These are phyloP conservation scores for Micromys minutus DNA, from an alignment of 2,113 vertebrate species.

Conservation along the genomic window DNA sequence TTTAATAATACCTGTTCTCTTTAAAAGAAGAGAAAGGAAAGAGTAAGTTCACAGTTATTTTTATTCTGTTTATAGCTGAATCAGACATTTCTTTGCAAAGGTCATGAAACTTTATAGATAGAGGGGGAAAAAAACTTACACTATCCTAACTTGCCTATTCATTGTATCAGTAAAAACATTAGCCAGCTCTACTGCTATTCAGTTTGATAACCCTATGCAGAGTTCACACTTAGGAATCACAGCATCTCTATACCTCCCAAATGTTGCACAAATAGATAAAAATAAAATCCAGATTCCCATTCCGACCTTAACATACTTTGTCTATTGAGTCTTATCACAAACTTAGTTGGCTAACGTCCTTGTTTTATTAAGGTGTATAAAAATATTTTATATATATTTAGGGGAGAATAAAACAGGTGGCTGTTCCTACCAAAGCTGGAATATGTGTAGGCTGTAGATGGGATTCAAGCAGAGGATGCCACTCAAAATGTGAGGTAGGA, in stretches of 20 bases:
- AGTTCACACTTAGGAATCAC: slow-evolving; percentile 20
- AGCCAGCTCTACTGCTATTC: not conserved
- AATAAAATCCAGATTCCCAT: slow-evolving; percentile 35
- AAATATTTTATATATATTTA: slow-evolving; percentile 37
- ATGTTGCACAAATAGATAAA: not conserved
- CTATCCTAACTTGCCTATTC: not conserved
- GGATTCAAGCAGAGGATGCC: slow-evolving; percentile 65
- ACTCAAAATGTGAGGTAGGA: slow-evolving; percentile 41
- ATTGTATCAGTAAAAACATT: slow-evolving; percentile 2
- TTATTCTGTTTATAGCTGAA: not conserved
- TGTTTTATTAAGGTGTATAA: slow-evolving; percentile 31
- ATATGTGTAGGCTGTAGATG: slow-evolving; percentile 53
- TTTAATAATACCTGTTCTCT: not conserved
- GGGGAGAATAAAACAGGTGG: slow-evolving; percentile 60
- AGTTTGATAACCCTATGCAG: not conserved
- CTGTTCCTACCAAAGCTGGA: slow-evolving; percentile 62
- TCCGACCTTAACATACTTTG: not conserved
- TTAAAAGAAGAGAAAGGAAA: not conserved
- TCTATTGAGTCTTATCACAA: slow-evolving; percentile 37
- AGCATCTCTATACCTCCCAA: not conserved
- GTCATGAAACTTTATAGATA: not conserved
- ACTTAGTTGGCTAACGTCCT: slow-evolving; percentile 48
- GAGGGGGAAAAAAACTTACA: slow-evolving; percentile 37
- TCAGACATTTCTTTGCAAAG: slow-evolving; percentile 48
- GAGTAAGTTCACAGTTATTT: not conserved